These are phyloP conservation scores for Drosophila busckii DNA, from an alignment of 1,140 invertebrate genomes.

Conservation along the genomic window DNA sequence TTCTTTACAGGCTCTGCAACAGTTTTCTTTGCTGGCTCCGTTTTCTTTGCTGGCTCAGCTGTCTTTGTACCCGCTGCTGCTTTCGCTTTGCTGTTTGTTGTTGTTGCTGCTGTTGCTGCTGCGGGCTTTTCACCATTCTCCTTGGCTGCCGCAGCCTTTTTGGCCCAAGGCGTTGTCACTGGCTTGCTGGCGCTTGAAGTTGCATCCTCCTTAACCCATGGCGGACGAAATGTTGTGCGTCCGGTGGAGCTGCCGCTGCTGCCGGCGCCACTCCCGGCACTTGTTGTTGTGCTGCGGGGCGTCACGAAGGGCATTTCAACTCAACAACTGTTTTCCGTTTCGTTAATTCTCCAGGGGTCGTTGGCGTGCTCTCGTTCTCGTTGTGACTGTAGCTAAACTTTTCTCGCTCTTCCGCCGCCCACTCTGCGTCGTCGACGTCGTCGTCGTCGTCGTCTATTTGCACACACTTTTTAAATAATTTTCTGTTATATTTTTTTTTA, in stretches of 20 bases:
- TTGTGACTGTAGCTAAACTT: slow-evolving; percentile 28
- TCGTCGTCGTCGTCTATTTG: slow-evolving; percentile 50
- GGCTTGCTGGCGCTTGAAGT: slow-evolving; percentile 66
- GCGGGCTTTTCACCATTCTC: slow-evolving; percentile 66
- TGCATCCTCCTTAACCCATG: slow-evolving; percentile 89
- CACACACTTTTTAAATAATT: slow-evolving; percentile 76
- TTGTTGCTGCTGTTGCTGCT: slow-evolving; percentile 10
- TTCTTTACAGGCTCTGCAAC: slow-evolving; percentile 32
- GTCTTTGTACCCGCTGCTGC: slow-evolving; percentile 27
- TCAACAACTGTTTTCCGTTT: slow-evolving; percentile 31
- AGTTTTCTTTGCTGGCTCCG: slow-evolving; percentile 26
- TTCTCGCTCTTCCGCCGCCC: slow-evolving; percentile 22
- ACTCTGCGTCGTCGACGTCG: slow-evolving; percentile 30
- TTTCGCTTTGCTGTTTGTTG: slow-evolving; percentile 19
- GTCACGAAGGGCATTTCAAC: slow-evolving; percentile 69
- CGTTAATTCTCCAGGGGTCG: slow-evolving; percentile 32
- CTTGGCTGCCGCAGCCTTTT: slow-evolving; percentile 55
- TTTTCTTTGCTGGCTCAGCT: slow-evolving; percentile 35
- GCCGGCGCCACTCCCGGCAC: slow-evolving; percentile 55
- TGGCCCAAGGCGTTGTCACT: slow-evolving; percentile 82
- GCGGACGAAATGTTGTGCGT: slow-evolving; percentile 86
- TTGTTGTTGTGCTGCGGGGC: slow-evolving; percentile 54
- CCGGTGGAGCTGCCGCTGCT: slow-evolving; percentile 77
- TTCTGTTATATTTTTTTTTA: slow-evolving; percentile 41
- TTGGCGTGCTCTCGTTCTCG: slow-evolving; percentile 18